A percentile compares a stretch with the other conserved stretches of the same genome.
Evolutionary conservation across 1,140 invertebrate species (phyloP).

Genomic region (Rhopalosiphum padi): DNA sequence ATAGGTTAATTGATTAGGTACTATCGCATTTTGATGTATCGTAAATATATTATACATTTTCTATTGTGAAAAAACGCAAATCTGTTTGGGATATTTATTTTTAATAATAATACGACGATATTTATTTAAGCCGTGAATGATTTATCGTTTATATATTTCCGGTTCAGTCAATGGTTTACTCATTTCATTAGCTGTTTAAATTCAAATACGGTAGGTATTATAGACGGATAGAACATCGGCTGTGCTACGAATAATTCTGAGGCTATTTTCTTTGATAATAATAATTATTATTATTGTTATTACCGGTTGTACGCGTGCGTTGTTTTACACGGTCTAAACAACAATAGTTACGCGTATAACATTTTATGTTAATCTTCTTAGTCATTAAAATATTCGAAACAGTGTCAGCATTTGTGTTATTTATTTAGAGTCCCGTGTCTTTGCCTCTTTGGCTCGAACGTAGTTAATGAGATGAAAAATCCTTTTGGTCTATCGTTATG

Average conservation of each 20-base stretch:
- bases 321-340: conserved; percentile 45
- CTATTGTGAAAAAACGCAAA: neutral
- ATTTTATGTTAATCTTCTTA: conserved; percentile 45
- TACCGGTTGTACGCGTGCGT: conserved; percentile 35
- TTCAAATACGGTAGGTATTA: neutral
- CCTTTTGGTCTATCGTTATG: neutral
- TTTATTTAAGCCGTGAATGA: neutral
- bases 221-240: neutral
- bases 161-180: neutral
- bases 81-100: neutral
- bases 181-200: conserved; percentile 17
- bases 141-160: conserved; percentile 25
- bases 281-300: conserved; percentile 22
- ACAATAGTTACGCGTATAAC: neutral
- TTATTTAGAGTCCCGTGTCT: conserved; percentile 29
- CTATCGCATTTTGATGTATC: neutral
- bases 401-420: conserved; percentile 43
- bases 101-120: neutral
- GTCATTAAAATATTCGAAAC: conserved; percentile 45
- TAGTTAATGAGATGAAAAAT: conserved; percentile 37
- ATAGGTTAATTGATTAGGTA: neutral
- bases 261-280: conserved; percentile 33
- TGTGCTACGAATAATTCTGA: neutral
- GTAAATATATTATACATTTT: neutral
- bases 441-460: neutral